Percentiles rank a stretch among this genome's conserved stretches.
These are phyloP conservation scores for Stegophylla sp. DNA, from an alignment of 2,888 invertebrate species.

Conservation along the genomic window DNA sequence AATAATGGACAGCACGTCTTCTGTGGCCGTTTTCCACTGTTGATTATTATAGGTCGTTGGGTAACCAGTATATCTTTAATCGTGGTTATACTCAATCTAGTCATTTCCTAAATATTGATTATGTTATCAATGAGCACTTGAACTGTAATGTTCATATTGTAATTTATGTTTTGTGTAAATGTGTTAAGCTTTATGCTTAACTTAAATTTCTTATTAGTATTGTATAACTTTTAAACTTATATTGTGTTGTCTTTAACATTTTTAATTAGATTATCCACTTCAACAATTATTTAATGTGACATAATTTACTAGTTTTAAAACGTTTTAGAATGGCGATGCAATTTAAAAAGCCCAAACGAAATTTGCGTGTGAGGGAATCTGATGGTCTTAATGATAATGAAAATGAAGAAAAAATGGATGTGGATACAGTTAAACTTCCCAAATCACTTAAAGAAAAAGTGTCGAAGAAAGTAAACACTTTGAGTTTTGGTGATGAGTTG, in stretches of 20 bases:
- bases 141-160: neutral
- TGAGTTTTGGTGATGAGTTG: constrained; percentile 76
- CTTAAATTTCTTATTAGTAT: neutral
- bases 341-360: constrained; percentile 86
- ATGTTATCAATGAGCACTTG: constrained; percentile 23
- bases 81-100: neutral
- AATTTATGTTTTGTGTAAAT: neutral
- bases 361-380: constrained; percentile 69
- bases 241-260: neutral
- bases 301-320: neutral
- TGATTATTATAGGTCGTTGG: too few relatives aligned
- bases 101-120: constrained; percentile 35
- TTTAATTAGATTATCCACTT: neutral
- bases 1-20: too few relatives aligned
- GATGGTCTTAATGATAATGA: constrained; percentile 51
- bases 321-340: constrained; percentile 29
- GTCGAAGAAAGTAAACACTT: constrained; percentile 69
- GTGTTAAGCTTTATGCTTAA: neutral
- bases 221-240: neutral
- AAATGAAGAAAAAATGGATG: constrained; percentile 58
- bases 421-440: constrained; percentile 14
- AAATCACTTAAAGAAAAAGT: constrained; percentile 65
- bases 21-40: too few relatives aligned
- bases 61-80: too few relatives aligned
- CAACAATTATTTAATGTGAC: neutral